Conservation (phyloP, 1,140 invertebrate species). For the Apis laboriosa region DNA sequence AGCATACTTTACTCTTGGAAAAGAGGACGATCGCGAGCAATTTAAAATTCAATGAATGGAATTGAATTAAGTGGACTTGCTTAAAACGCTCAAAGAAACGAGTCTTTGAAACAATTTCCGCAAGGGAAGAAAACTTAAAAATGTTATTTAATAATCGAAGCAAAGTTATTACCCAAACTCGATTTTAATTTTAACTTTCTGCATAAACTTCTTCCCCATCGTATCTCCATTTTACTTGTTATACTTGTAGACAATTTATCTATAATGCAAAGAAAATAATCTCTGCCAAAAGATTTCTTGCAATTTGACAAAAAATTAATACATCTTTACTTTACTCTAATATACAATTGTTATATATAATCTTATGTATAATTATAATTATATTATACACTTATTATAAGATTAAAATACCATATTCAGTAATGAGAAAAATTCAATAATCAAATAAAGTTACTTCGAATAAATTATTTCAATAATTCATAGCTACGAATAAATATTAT, state of each 20-base stretch:
- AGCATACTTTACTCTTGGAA: background rate
- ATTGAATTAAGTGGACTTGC: background rate
- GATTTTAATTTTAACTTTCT: background rate
- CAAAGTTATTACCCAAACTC: background rate
- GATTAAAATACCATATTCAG: too few relatives aligned
- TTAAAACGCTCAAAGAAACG: background rate
- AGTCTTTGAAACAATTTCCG: background rate
- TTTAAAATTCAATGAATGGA: slow-evolving; percentile 9
- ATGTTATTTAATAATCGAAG: background rate
- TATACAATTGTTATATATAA: background rate
- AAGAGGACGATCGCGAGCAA: background rate
- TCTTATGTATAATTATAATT: background rate
- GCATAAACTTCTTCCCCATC: background rate
- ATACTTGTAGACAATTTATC: too few relatives aligned
- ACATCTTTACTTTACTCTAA: too few relatives aligned
- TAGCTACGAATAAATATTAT: too few relatives aligned
- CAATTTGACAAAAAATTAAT: too few relatives aligned
- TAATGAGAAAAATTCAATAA: too few relatives aligned
- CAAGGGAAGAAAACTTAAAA: background rate
- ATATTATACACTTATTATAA: too few relatives aligned
- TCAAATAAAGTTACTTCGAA: too few relatives aligned
- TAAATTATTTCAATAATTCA: too few relatives aligned
- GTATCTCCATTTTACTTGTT: background rate
- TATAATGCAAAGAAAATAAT: too few relatives aligned
- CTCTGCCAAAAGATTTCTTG: too few relatives aligned